These are phyloP conservation scores for Candoia aspera DNA, from an alignment of 2,113 vertebrate genomes.

Conservation along the genomic window DNA sequence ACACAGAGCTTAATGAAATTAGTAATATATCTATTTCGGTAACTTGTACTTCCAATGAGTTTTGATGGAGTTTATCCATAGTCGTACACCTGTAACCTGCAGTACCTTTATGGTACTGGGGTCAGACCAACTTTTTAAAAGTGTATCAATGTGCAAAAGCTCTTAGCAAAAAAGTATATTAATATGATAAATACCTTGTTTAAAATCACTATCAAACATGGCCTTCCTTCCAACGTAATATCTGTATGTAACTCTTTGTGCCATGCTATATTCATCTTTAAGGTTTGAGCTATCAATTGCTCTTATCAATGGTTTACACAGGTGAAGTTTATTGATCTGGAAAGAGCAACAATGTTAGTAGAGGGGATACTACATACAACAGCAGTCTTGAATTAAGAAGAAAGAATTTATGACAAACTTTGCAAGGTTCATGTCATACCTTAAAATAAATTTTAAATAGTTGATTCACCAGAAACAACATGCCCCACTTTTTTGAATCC, in stretches of 20 bases:
- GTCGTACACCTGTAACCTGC: background rate
- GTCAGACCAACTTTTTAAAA: background rate
- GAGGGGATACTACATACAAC: background rate
- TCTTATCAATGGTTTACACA: constrained; percentile 96
- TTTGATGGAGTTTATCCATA: background rate
- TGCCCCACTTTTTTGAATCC: constrained; percentile 98
- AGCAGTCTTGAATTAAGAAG: constrained; percentile 2
- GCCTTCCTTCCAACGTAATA: constrained; percentile 97
- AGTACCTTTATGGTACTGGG: background rate
- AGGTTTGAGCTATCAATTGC: constrained; percentile 98
- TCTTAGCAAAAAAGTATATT: background rate
- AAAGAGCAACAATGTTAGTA: background rate
- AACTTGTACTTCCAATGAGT: background rate
- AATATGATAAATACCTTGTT: constrained; percentile 78
- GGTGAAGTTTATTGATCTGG: constrained; percentile 96
- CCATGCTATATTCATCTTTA: constrained; percentile 91
- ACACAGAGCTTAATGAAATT: background rate
- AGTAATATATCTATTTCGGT: background rate
- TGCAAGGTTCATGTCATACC: constrained; percentile 70
- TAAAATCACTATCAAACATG: constrained; percentile 98
- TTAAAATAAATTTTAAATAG: constrained; percentile 99
- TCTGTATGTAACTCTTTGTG: constrained; percentile 92
- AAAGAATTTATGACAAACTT: constrained; percentile 14
- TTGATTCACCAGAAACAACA: constrained; percentile 97
- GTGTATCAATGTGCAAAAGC: background rate